Base-by-base conservation (phyloP, 1,140 invertebrate species). In the Oncopeltus fasciatus region DNA sequence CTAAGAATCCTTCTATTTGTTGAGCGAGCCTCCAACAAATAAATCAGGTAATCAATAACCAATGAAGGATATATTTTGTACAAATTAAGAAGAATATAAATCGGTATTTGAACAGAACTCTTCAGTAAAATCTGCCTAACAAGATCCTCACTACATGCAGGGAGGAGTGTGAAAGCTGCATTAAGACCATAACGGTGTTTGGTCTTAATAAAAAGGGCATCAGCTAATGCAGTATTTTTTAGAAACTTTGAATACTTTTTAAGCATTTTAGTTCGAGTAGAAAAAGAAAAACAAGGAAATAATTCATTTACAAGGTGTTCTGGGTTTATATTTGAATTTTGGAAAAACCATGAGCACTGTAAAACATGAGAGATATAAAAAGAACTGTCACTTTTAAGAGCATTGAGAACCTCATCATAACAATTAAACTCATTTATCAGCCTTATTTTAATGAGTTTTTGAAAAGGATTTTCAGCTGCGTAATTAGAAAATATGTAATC, bases 341-440 rank as follows among this genome's bases (percentile, higher is more conserved):
- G 5, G 24, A 62, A 62, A 44, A 62, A 62, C 61, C 61, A 62
- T 14, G 20, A 26, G 24, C 61, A 62, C n/a, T 62, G 43, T 20
- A 62, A 38, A 43, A 51, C 61, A 8, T 57, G 53, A 14, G 28
- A n/a, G 0, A 57, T 33, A 16, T 57, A 21, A 44, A 62, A 53
- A 26, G 27, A 31, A 38, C 57, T 51, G 21, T 31, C 49, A 44
- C 61, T 56, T 16, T 57, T 51, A 31, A 62, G 18, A n/a, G 57
- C 12, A 28, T 38, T 31, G 11, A 57, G n/a, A 3, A 62, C 33
- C 24, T 57, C 56, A 33, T 57, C 56, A 18, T 31, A 33, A 33
- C 31, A 57, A 11, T 29, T 31, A 57, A 5, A 57, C 2, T n/a
- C 14, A 24, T 57, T 28, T 8, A 57, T 57, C n/a, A 57, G 16